These are phyloP conservation scores for Ginglymostoma cirratum DNA, from an alignment of 2,113 vertebrate species.

Conservation along the genomic window DNA sequence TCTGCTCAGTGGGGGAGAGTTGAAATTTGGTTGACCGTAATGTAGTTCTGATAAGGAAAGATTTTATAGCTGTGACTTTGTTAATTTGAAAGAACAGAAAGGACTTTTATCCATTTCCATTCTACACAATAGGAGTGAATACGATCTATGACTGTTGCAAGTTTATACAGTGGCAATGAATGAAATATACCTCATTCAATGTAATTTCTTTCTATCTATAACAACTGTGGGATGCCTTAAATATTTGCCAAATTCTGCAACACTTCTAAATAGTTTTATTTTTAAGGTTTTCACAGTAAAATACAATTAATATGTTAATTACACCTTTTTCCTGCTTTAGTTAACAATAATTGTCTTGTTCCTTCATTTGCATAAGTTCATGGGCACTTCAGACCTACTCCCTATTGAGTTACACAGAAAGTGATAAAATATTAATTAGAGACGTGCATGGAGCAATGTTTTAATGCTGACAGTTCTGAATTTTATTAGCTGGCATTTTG, in stretches of 20 bases:
- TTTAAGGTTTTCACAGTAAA: background rate
- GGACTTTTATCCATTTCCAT: background rate
- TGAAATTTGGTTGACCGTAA: too few species aligned
- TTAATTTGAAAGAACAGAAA: background rate
- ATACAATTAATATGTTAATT: conserved; percentile 38
- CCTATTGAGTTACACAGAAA: conserved; percentile 35
- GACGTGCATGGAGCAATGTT: conserved; percentile 16
- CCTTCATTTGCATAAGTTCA: conserved; percentile 30
- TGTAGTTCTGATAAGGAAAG: background rate
- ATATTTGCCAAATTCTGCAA: conserved; percentile 7
- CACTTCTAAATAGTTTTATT: conserved; percentile 7
- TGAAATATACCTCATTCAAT: background rate
- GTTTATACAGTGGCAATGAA: background rate
- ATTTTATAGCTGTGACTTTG: too few species aligned
- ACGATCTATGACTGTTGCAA: background rate
- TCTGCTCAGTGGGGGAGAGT: background rate
- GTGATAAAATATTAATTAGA: conserved; percentile 35
- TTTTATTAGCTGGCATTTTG: conserved; percentile 30
- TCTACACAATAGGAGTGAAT: background rate
- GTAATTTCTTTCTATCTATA: background rate
- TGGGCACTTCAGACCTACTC: conserved; percentile 34
- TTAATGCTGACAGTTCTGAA: conserved; percentile 30
- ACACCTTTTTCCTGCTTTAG: conserved; percentile 35
- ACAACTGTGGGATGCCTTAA: conserved; percentile 1
- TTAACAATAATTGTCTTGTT: conserved; percentile 36